A percentile compares a stretch with the other conserved stretches of the same genome.
Evolutionary conservation across 1,140 invertebrate genomes (phyloP).

Genomic region (Bombus vancouverensis): DNA sequence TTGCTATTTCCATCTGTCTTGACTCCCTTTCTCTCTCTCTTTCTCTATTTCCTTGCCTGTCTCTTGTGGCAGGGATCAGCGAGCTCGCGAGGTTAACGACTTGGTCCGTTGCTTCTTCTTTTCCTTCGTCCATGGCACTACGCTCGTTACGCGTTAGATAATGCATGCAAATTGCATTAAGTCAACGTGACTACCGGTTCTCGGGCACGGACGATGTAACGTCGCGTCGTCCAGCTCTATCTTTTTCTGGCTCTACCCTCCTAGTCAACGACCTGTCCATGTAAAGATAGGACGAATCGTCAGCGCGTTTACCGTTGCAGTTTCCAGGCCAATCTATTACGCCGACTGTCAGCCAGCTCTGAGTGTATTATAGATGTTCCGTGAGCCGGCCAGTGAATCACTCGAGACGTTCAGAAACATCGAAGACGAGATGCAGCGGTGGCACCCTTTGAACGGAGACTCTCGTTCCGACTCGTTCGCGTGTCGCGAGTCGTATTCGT

Average conservation of each 20-base stretch:
- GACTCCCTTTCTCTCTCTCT: not conserved
- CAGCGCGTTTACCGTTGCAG: slow-evolving; percentile 23
- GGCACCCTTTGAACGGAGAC: not conserved
- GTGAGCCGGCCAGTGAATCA: slow-evolving; percentile 25
- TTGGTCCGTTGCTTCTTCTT: slow-evolving; percentile 32
- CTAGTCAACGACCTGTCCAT: slow-evolving; percentile 59
- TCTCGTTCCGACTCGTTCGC: not conserved
- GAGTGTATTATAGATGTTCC: slow-evolving; percentile 31
- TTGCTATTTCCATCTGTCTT: not conserved
- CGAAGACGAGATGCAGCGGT: not conserved
- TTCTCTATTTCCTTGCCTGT: not conserved
- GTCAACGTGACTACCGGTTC: slow-evolving; percentile 69
- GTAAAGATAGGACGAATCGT: slow-evolving; percentile 67
- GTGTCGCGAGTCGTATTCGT: no score
- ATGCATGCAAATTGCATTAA: slow-evolving; percentile 76
- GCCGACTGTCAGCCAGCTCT: slow-evolving; percentile 1
- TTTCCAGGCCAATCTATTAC: slow-evolving; percentile 39
- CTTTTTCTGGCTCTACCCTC: not conserved
- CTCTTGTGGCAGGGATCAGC: slow-evolving; percentile 6
- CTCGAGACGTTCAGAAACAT: slow-evolving; percentile 39
- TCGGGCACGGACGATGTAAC: slow-evolving; percentile 39
- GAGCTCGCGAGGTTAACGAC: slow-evolving; percentile 50
- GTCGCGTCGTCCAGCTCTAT: not conserved
- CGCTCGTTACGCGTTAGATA: slow-evolving; percentile 73
- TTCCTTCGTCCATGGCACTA: slow-evolving; percentile 20